phyloP scores from a whole-genome alignment of 2,888 invertebrate species.

The Ischnura elegans region DNA sequence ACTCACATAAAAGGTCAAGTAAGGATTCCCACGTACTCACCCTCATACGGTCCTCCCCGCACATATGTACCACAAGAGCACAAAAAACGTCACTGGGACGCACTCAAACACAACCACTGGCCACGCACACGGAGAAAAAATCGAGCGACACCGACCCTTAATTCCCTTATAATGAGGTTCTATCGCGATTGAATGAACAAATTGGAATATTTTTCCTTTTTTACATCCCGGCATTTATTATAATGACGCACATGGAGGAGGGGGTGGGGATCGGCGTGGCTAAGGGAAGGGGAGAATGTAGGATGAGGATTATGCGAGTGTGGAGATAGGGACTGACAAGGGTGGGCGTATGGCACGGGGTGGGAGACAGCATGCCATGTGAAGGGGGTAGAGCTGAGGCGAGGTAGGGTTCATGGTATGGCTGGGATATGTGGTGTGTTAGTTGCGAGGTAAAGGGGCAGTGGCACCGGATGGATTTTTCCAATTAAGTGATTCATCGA shows the following conservation, averaged over 20 bases:
- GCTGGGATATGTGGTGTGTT: too few species aligned
- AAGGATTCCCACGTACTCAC: constrained; percentile 4
- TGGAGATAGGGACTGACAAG: too few species aligned
- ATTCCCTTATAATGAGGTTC: constrained; percentile 66
- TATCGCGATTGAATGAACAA: constrained; percentile 61
- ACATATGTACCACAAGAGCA: neutral
- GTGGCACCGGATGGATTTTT: too few species aligned
- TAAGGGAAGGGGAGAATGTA: neutral
- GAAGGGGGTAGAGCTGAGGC: too few species aligned
- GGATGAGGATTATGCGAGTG: neutral
- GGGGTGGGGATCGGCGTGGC: neutral
- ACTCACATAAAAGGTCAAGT: constrained; percentile 55
- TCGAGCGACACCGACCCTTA: constrained; percentile 32
- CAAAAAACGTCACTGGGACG: neutral
- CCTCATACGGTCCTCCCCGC: neutral
- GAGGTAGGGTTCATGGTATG: too few species aligned
- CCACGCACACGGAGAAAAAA: neutral
- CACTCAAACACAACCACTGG: neutral
- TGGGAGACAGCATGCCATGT: too few species aligned
- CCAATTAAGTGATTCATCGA: too few species aligned
- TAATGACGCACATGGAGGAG: neutral
- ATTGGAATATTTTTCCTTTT: constrained; percentile 11
- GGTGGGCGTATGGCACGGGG: too few species aligned
- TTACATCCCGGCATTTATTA: constrained; percentile 20
- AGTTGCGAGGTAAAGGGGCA: too few species aligned